Percentiles rank a stretch among this genome's conserved stretches.
Evolutionary conservation across 2,888 invertebrate species (phyloP).

Genomic region (Leptogaster cylindrica): DNA sequence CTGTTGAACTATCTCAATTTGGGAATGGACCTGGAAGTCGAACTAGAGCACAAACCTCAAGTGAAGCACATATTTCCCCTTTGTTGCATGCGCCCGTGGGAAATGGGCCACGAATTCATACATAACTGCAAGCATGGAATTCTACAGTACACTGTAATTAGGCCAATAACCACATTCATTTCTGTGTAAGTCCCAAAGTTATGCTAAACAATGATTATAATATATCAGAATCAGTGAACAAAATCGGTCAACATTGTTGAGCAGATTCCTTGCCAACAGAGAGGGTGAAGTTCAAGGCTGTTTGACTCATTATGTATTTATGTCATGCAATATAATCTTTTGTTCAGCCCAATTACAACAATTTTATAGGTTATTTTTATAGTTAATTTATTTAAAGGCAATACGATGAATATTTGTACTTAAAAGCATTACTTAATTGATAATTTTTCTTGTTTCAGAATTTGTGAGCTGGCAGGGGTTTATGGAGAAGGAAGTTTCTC

Average conservation of each 20-base stretch:
- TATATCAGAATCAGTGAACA: too few species aligned
- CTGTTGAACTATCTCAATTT: constrained; percentile 88
- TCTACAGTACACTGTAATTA: constrained; percentile 90
- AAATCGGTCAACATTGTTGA: too few species aligned
- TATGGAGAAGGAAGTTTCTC: constrained; percentile 93
- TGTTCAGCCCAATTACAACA: neutral
- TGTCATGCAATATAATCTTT: too few species aligned
- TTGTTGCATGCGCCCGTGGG: constrained; percentile 91
- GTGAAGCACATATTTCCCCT: constrained; percentile 87
- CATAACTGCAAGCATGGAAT: constrained; percentile 97
- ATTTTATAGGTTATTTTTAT: neutral
- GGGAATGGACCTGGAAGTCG: constrained; percentile 83
- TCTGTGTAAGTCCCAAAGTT: constrained; percentile 88
- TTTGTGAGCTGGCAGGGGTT: constrained; percentile 83
- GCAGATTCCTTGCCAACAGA: too few species aligned
- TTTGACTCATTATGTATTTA: too few species aligned
- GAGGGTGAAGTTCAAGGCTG: too few species aligned
- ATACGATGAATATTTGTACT: neutral
- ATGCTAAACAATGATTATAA: too few species aligned
- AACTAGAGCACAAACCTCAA: constrained; percentile 81
- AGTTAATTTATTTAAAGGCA: neutral
- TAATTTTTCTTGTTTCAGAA: constrained; percentile 66
- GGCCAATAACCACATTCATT: constrained; percentile 87
- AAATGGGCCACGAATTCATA: constrained; percentile 91
- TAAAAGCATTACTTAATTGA: too few species aligned